A percentile compares a stretch with the other conserved stretches of the same genome.
Conservation (phyloP, 2,888 invertebrate species). For the Sarcophaga rosellei region DNA sequence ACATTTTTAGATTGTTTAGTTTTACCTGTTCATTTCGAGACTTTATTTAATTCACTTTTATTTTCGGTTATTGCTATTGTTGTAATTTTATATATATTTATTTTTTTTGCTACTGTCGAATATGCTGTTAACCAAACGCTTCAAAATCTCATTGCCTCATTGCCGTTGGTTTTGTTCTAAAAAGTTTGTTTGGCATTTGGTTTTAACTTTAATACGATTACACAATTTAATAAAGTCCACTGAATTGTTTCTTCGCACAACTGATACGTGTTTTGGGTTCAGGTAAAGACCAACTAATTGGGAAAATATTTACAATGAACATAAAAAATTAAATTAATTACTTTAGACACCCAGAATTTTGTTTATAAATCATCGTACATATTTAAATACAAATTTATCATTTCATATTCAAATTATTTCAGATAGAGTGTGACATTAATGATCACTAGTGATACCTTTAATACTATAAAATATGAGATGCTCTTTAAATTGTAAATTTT, state of each 20-base stretch:
- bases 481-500: not conserved
- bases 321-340: not conserved
- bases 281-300: not conserved
- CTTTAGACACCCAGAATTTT: no score
- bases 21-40: conserved; percentile 20
- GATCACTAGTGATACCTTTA: not conserved
- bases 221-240: conserved; percentile 36
- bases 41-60: conserved; percentile 1
- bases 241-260: conserved; percentile 21
- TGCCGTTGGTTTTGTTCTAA: conserved; percentile 18
- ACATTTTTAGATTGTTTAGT: not conserved
- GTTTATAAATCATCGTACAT: no score
- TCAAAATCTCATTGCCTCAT: conserved; percentile 37
- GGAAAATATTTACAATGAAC: not conserved
- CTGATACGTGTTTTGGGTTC: not conserved
- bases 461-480: conserved; percentile 14
- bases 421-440: conserved; percentile 18
- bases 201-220: conserved; percentile 39
- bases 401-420: conserved; percentile 8
- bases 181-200: conserved; percentile 48
- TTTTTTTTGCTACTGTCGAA: not conserved
- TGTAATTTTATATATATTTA: not conserved
- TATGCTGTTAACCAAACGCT: conserved; percentile 6
- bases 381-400: not conserved
- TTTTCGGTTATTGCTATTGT: not conserved